A percentile compares a stretch with the other conserved stretches of the same genome.
phyloP scores from a whole-genome alignment of 2,797 vertebrate genomes.

The Gymnocypris eckloni region DNA sequence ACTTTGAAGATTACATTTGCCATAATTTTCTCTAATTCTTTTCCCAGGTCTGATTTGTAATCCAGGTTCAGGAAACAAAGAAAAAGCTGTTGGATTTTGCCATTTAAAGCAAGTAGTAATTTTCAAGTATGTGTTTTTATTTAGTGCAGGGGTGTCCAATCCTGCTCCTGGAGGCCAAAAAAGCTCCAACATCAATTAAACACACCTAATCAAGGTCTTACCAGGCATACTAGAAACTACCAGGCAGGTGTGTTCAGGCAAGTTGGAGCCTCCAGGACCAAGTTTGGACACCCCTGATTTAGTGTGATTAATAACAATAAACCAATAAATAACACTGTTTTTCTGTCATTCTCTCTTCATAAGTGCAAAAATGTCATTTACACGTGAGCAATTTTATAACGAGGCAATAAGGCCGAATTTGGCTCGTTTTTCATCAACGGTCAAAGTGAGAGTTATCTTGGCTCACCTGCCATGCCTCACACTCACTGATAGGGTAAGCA shows the following conservation, averaged over 20 bases:
- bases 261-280: background rate
- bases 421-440: conserved; percentile 59
- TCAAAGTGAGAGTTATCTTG: conserved; percentile 73
- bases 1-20: too few relatives aligned
- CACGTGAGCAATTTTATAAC: conserved; percentile 72
- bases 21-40: background rate
- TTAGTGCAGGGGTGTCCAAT: background rate
- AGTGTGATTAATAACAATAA: background rate
- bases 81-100: background rate
- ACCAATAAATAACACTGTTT: background rate
- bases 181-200: background rate
- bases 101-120: conserved; percentile 32
- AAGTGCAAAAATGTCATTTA: conserved; percentile 73
- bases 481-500: conserved; percentile 72
- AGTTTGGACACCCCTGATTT: too few relatives aligned
- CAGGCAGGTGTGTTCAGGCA: background rate
- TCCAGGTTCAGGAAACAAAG: background rate
- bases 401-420: conserved; percentile 71
- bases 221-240: background rate
- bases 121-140: background rate
- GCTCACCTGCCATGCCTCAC: conserved; percentile 76
- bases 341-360: conserved; percentile 5
- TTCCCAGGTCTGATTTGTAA: conserved; percentile 28
- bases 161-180: background rate
- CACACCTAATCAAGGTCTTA: background rate